Evolutionary conservation across 2,113 vertebrate genomes (phyloP).

Genomic region (Gopherus evgoodei): DNA sequence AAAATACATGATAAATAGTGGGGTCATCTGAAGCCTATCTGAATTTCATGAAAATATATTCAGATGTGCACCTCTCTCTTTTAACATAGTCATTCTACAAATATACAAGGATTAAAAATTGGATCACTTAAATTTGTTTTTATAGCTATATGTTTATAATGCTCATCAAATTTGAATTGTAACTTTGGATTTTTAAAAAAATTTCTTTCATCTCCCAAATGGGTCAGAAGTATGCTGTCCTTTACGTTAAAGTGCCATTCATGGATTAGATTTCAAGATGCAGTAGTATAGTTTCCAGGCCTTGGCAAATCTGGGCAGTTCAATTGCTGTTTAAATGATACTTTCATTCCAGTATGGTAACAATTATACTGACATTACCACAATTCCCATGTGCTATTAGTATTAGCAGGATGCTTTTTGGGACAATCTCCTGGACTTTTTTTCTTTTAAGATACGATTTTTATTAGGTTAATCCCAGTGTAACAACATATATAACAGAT

Average conservation of each 20-base stretch:
- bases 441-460: not conserved
- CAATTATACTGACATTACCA: not conserved
- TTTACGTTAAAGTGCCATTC: not conserved
- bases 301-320: not conserved
- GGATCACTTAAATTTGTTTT: not conserved
- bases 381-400: not conserved
- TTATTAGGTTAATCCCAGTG: not conserved
- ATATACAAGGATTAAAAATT: not conserved
- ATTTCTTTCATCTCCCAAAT: not conserved
- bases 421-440: not conserved
- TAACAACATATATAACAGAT: not conserved
- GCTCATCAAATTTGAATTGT: not conserved
- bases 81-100: not conserved
- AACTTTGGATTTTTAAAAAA: not conserved
- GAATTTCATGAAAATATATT: not conserved
- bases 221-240: not conserved
- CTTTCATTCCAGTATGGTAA: constrained; percentile 9
- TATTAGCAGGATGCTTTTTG: not conserved
- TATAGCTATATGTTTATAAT: not conserved
- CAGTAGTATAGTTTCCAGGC: not conserved
- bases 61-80: not conserved
- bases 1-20: not conserved
- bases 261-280: not conserved
- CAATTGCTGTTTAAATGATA: constrained; percentile 13
- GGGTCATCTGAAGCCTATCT: not conserved